Base-by-base conservation (phyloP, 2,113 vertebrate species). In the Pogona vitticeps region DNA sequence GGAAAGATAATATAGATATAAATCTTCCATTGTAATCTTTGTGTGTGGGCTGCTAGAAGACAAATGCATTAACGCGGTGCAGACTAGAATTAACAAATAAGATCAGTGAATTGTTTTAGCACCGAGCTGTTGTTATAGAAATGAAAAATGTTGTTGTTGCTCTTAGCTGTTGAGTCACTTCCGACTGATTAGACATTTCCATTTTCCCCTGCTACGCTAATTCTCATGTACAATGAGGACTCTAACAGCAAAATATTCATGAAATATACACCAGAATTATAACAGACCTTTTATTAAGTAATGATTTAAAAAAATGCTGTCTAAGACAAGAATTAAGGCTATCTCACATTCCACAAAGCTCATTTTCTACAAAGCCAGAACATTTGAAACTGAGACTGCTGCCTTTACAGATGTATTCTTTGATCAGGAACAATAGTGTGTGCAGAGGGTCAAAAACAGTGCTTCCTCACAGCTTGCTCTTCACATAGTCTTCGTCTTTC, bases 41-140 rank as follows among this genome's bases (percentile, higher is more conserved):
- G 73, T 65, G 80, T 80, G 81, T 73, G 88, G 46, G 89, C 71
- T 92, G 90, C 61, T 76, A 90, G 86, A 94, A 93, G 91, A 94
- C 94, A 94, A 94, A 94, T 92, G 88, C 89, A 88, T 93, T 92
- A 92, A 94, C 92, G 93, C 90, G 88, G 92, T 79, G 88, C 0
- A 18, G 88, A 76, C 40, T 82, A 52, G 93, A 93, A 93, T 94
- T 93, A n/a, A 92, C 90, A 85, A 94, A 95, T 92, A 88, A 91
- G 92, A 93, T 95, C 92, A 94, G 81, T 89, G 84, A 87, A 93
- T 89, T 92, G 81, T 86, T 93, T 92, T 88, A 91, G 86, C 91
- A 0, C 0, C 86, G 86, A 92, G 91, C 85, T 81, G 82, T 82
- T 93, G 85, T 93, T 90, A 76, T 79, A 91, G 88, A 84, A 84